Percentiles rank a stretch among this genome's conserved stretches.
Conservation (phyloP, 2,113 vertebrate species). For the Atractosteus spatula region DNA sequence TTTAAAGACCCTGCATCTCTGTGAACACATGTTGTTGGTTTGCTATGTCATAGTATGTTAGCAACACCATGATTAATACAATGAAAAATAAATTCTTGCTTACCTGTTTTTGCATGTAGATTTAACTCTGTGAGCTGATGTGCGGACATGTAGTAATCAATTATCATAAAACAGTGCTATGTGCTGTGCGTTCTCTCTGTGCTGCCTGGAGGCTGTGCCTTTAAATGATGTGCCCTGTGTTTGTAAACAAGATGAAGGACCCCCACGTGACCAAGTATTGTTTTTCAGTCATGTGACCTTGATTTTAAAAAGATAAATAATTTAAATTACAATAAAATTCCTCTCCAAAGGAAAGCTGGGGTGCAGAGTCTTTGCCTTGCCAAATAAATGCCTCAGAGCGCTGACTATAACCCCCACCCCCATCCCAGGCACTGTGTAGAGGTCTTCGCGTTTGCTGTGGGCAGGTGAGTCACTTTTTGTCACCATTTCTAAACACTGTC, state of each 20-base stretch:
- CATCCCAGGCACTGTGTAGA: background rate
- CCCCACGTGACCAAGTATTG: background rate
- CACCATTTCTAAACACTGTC: background rate
- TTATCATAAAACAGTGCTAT: background rate
- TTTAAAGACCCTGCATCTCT: too few relatives aligned
- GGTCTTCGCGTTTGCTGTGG: background rate
- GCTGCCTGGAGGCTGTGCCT: slow-evolving; percentile 6
- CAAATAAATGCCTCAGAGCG: background rate
- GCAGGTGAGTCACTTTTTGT: slow-evolving; percentile 6
- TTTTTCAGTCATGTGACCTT: background rate
- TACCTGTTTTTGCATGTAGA: too few relatives aligned
- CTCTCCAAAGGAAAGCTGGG: background rate
- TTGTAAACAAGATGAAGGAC: slow-evolving; percentile 8
- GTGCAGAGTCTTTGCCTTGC: background rate
- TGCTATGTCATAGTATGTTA: too few relatives aligned
- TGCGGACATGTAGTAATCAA: background rate
- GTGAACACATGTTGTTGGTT: too few relatives aligned
- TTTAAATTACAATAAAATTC: background rate
- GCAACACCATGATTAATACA: too few relatives aligned
- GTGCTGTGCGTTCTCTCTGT: background rate
- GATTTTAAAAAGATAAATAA: background rate
- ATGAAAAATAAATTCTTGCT: too few relatives aligned
- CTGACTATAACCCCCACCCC: background rate
- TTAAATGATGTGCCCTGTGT: slow-evolving; percentile 8
- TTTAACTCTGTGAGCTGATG: background rate